Conservation (phyloP, 2,113 vertebrate species). For the Galemys pyrenaicus region DNA sequence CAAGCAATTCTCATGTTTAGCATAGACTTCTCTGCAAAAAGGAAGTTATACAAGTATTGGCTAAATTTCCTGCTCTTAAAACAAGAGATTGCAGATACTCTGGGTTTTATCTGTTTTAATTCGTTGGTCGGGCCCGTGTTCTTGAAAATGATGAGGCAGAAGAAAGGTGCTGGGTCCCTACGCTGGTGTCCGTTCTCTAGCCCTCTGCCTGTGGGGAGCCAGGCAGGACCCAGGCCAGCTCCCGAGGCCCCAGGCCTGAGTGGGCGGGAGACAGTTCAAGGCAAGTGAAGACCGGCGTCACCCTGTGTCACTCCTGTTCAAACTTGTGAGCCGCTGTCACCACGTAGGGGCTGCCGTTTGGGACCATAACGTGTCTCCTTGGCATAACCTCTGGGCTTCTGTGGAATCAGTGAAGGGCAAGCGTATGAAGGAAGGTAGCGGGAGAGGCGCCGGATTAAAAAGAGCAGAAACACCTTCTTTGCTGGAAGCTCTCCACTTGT, state of each 20-base stretch:
- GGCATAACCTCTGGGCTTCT: background rate
- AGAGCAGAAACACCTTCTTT: background rate
- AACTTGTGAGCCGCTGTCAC: background rate
- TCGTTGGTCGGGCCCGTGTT: background rate
- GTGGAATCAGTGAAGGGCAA: background rate
- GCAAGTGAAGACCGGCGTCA: background rate
- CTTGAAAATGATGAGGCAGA: background rate
- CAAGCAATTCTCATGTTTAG: background rate
- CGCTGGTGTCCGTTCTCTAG: too few relatives aligned
- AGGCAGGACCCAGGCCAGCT: background rate
- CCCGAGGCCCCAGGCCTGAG: background rate
- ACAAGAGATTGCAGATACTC: background rate
- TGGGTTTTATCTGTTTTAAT: background rate
- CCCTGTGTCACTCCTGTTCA: background rate
- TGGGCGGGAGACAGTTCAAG: background rate
- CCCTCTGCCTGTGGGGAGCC: background rate
- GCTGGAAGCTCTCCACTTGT: background rate
- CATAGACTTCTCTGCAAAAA: background rate
- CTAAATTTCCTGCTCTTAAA: background rate
- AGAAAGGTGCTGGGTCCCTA: background rate
- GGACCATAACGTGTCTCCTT: background rate
- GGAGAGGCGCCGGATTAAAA: background rate
- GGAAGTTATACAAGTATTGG: background rate
- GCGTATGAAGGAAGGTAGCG: too few relatives aligned
- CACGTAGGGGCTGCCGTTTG: rapidly evolving